Percentiles rank a stretch among this genome's conserved stretches.
Conservation (phyloP, 1,140 invertebrate species). For the Sinella curviseta region DNA sequence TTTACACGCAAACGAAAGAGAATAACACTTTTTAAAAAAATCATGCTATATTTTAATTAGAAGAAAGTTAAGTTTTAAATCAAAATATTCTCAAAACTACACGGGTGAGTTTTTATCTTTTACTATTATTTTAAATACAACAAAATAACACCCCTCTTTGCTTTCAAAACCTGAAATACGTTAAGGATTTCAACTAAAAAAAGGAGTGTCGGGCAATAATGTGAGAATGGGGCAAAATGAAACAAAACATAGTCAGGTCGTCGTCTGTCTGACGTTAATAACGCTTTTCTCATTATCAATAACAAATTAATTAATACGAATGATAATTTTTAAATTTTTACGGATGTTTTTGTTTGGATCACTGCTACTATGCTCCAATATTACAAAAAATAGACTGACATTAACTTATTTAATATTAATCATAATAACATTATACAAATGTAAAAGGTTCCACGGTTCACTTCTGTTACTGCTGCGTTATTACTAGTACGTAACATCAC, state of each 20-base stretch:
- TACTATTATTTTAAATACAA: too few species aligned
- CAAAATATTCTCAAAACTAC: too few species aligned
- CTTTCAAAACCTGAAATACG: too few species aligned
- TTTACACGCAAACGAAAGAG: too few species aligned
- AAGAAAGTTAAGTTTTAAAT: too few species aligned
- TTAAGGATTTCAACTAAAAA: not conserved
- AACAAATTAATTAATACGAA: not conserved
- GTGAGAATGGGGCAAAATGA: too few species aligned
- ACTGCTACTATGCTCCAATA: slow-evolving; percentile 16
- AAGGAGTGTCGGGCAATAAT: too few species aligned
- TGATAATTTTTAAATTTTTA: not conserved
- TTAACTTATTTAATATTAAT: not conserved
- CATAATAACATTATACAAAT: not conserved
- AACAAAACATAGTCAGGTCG: not conserved
- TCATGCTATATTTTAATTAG: too few species aligned
- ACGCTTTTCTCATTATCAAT: slow-evolving; percentile 21
- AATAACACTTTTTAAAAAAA: too few species aligned
- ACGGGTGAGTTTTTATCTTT: too few species aligned
- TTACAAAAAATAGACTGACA: slow-evolving; percentile 22
- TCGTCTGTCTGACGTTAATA: not conserved
- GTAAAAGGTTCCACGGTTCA: not conserved
- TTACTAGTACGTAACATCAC: not conserved
- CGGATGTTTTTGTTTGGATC: not conserved
- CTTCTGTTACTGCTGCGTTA: slow-evolving; percentile 17
- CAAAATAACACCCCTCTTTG: too few species aligned